phyloP scores from a whole-genome alignment of 2,113 vertebrate species.

The Barnardius zonarius region DNA sequence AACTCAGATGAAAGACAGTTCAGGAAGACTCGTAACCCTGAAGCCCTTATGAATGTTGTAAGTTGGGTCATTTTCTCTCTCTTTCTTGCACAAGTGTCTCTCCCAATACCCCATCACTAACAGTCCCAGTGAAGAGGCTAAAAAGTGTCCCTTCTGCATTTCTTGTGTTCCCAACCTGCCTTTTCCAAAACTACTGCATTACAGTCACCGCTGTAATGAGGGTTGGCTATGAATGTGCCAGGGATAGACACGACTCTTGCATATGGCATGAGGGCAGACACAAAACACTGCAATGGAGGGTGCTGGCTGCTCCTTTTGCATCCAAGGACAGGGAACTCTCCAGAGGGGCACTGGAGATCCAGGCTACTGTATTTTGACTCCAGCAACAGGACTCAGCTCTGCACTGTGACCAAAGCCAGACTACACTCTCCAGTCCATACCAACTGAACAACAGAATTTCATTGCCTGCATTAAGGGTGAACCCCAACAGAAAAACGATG shows the following conservation, averaged over 20 bases:
- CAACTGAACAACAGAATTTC: background rate
- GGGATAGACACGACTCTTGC: background rate
- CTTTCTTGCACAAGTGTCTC: background rate
- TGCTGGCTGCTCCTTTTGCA: background rate
- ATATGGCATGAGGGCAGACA: background rate
- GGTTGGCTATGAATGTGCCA: rapidly evolving
- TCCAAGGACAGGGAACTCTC: background rate
- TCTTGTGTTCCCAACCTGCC: background rate
- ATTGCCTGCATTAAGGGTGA: background rate
- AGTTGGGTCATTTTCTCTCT: background rate
- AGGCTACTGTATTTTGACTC: background rate
- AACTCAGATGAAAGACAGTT: background rate
- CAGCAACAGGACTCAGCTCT: background rate
- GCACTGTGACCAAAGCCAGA: background rate
- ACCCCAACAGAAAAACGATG: background rate
- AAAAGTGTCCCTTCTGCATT: background rate
- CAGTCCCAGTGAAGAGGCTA: background rate
- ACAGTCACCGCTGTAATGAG: background rate
- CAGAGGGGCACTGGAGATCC: background rate
- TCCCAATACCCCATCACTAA: background rate
- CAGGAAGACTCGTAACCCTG: background rate
- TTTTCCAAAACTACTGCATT: background rate
- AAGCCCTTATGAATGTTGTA: conserved; percentile 55
- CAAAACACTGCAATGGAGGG: background rate
- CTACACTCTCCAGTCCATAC: background rate